A percentile compares a stretch with the other conserved stretches of the same genome.
Evolutionary conservation across 1,140 invertebrate species (phyloP).

Genomic region (Aphidius gifuensis): DNA sequence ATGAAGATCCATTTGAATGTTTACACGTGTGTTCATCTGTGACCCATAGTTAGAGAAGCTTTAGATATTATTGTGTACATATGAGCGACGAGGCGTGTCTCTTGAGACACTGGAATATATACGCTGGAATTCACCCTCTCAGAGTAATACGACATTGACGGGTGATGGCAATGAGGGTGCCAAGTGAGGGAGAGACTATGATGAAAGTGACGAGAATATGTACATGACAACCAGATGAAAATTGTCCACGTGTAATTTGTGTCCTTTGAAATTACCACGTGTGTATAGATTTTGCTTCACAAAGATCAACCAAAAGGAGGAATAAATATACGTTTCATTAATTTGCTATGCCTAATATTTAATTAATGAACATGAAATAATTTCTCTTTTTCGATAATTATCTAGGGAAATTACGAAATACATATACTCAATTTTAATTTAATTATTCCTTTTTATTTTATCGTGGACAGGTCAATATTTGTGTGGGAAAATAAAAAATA

Average conservation of each 20-base stretch:
- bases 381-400: too few relatives aligned
- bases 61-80: background rate
- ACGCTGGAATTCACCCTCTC: background rate
- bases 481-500: too few relatives aligned
- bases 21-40: constrained; percentile 14
- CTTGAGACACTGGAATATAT: constrained; percentile 4
- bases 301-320: too few relatives aligned
- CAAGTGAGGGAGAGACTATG: too few relatives aligned
- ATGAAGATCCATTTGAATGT: constrained; percentile 14
- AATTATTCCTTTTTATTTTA: too few relatives aligned
- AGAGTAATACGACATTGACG: constrained; percentile 9
- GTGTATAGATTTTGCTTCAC: too few relatives aligned
- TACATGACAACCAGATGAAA: background rate
- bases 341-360: too few relatives aligned
- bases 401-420: too few relatives aligned
- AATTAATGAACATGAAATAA: too few relatives aligned
- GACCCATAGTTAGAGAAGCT: constrained; percentile 1
- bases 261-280: constrained; percentile 9
- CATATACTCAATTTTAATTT: too few relatives aligned
- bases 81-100: constrained; percentile 11
- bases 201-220: background rate
- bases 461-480: too few relatives aligned
- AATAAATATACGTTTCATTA: too few relatives aligned
- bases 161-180: background rate
- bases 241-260: constrained; percentile 1